These are phyloP conservation scores for Heteromurus nitidus DNA, from an alignment of 2,888 invertebrate species.

Conservation along the genomic window DNA sequence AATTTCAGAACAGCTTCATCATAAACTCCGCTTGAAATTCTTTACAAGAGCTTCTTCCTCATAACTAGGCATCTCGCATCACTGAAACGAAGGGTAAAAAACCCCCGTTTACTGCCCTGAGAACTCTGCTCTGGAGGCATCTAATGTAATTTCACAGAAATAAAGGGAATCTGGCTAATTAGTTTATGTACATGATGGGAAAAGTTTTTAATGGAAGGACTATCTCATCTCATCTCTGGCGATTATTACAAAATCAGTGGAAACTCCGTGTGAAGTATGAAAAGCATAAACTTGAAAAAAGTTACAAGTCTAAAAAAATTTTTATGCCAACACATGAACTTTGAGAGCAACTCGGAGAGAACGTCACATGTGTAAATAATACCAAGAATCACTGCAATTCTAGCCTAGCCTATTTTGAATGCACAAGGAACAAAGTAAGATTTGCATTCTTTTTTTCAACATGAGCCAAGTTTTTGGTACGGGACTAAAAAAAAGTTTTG, in stretches of 20 bases:
- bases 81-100: neutral
- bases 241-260: neutral
- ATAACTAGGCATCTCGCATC: neutral
- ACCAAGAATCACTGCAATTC: too few species aligned
- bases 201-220: conserved; percentile 28
- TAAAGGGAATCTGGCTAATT: conserved; percentile 26
- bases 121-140: neutral
- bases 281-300: neutral
- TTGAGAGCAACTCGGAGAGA: neutral
- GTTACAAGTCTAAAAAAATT: neutral
- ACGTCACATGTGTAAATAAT: neutral
- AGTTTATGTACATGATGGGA: conserved; percentile 51
- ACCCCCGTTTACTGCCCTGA: neutral
- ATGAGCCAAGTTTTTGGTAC: too few species aligned
- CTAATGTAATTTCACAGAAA: conserved; percentile 24
- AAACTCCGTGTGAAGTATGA: neutral
- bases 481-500: too few species aligned
- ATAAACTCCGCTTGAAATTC: neutral
- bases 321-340: neutral
- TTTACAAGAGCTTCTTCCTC: neutral
- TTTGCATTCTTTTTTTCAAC: too few species aligned
- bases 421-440: too few species aligned
- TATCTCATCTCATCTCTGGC: neutral
- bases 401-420: too few species aligned
- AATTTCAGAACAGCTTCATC: neutral